Evolutionary conservation across 2,113 vertebrate species (phyloP).

Genomic region (Daubentonia madagascariensis): DNA sequence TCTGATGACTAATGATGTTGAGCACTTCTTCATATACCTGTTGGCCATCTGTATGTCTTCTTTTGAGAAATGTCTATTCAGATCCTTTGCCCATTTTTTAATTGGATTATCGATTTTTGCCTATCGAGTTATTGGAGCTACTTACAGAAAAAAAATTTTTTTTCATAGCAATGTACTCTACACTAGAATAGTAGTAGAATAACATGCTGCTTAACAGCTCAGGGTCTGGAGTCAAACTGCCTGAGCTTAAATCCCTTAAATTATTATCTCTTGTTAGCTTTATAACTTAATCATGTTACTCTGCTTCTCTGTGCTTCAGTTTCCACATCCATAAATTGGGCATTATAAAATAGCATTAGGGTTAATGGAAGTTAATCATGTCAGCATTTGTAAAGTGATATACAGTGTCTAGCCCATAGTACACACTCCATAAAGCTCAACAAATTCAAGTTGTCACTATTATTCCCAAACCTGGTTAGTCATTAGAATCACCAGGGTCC

Average conservation of each 20-base stretch:
- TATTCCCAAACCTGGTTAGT: neutral
- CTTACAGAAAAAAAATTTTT: too few species aligned
- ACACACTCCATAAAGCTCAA: neutral
- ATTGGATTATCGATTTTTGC: too few species aligned
- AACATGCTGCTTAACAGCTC: neutral
- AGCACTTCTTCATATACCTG: too few species aligned
- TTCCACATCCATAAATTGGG: neutral
- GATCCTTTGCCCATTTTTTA: too few species aligned
- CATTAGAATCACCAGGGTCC: neutral
- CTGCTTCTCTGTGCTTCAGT: neutral
- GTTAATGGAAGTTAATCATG: neutral
- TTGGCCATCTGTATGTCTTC: too few species aligned
- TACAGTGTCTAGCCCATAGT: neutral
- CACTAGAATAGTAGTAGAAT: too few species aligned
- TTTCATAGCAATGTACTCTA: rapidly evolving
- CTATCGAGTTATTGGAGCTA: too few species aligned
- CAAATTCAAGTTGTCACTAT: neutral
- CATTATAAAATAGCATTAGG: neutral
- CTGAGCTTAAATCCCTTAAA: neutral
- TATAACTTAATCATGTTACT: neutral
- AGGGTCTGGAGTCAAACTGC: neutral
- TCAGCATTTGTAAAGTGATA: neutral
- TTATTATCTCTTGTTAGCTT: neutral
- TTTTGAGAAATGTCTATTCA: too few species aligned
- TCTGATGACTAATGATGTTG: too few species aligned